Conservation (phyloP, 2,888 invertebrate species). For the Endotricha flammealis region DNA sequence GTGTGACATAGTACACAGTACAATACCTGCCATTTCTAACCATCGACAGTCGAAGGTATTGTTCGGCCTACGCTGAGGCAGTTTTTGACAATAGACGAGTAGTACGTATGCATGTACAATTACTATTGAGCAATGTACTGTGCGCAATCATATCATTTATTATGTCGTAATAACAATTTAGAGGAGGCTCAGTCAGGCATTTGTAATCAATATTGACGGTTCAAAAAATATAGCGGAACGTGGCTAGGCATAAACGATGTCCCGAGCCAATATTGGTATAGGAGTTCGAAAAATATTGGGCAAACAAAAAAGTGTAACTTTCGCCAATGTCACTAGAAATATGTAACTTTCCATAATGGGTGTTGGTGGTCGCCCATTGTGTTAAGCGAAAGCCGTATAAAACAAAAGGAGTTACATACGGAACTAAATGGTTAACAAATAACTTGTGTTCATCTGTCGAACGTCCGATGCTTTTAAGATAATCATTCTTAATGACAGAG, state of each 20-base stretch:
- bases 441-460: slow-evolving; percentile 14
- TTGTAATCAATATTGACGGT: slow-evolving; percentile 3
- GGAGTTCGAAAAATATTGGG: slow-evolving; percentile 38
- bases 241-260: slow-evolving; percentile 21
- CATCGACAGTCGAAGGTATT: slow-evolving; percentile 33
- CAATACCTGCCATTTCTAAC: slow-evolving; percentile 39
- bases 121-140: slow-evolving; percentile 20
- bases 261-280: slow-evolving; percentile 45
- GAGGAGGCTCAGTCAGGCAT: not conserved
- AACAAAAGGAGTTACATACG: slow-evolving; percentile 51
- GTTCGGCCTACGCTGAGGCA: slow-evolving; percentile 35
- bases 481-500: slow-evolving; percentile 6
- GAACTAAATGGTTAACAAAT: slow-evolving; percentile 24
- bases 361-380: slow-evolving; percentile 57
- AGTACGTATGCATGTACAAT: slow-evolving; percentile 7
- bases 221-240: slow-evolving; percentile 14
- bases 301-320: slow-evolving; percentile 53
- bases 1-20: slow-evolving; percentile 18
- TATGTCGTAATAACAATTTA: slow-evolving; percentile 14
- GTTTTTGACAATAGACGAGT: slow-evolving; percentile 21
- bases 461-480: slow-evolving; percentile 13
- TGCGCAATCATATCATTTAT: slow-evolving; percentile 16
- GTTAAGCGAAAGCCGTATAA: slow-evolving; percentile 58
- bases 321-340: slow-evolving; percentile 47
- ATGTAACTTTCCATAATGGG: slow-evolving; percentile 61